phyloP scores from a whole-genome alignment of 35 echinoderm and acorn worm species.

The Amphiura filiformis region DNA sequence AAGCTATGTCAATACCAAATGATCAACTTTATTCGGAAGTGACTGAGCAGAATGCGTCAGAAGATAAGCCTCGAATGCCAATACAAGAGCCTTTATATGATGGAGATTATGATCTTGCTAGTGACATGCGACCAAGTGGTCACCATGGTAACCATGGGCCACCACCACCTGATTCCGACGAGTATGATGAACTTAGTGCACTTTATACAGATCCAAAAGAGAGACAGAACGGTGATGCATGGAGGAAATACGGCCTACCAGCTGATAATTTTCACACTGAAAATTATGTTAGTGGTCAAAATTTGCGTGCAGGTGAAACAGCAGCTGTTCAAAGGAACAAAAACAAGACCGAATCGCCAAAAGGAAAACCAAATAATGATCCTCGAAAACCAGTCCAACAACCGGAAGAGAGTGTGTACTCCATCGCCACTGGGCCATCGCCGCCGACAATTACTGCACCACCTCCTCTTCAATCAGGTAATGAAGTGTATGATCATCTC shows the following conservation, averaged over 20 bases:
- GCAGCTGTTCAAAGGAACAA: background rate
- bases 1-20: background rate
- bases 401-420: background rate
- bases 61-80: background rate
- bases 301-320: background rate
- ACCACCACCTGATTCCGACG: slow-evolving; percentile 10
- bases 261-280: slow-evolving; percentile 63
- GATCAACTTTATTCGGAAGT: slow-evolving; percentile 2
- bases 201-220: slow-evolving; percentile 22
- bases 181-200: background rate
- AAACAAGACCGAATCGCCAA: background rate
- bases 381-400: background rate
- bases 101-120: background rate
- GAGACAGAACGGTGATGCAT: slow-evolving; percentile 31
- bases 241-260: slow-evolving; percentile 41
- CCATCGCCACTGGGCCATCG: background rate
- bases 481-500: slow-evolving; percentile 54
- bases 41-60: background rate
- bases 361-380: slow-evolving; percentile 8
- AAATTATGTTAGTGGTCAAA: slow-evolving; percentile 17
- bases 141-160: background rate
- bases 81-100: background rate
- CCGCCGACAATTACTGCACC: background rate
- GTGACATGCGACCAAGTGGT: background rate
- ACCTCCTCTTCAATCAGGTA: background rate